Evolutionary conservation across 1,140 invertebrate genomes (phyloP).

Genomic region (Penaeus chinensis): DNA sequence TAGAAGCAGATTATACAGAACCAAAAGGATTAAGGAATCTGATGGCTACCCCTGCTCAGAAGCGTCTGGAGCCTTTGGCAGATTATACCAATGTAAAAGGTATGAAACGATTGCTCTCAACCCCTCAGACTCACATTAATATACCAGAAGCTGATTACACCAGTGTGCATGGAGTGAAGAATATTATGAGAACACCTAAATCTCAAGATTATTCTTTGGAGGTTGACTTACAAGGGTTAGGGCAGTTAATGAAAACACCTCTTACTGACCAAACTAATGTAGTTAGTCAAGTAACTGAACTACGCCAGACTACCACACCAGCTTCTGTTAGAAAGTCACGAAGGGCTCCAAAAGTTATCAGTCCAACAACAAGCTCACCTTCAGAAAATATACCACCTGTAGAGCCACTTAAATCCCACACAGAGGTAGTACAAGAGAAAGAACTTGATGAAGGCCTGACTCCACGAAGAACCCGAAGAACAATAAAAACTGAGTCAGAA

Average conservation of each 20-base stretch:
- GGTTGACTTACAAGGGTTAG: too few relatives aligned
- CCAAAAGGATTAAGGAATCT: too few relatives aligned
- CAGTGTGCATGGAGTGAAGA: background rate
- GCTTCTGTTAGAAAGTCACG: background rate
- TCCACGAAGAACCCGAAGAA: conserved; percentile 42
- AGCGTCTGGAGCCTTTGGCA: background rate
- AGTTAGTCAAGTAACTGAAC: background rate
- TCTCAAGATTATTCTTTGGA: too few relatives aligned
- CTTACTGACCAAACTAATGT: conserved; percentile 45
- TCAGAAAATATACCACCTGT: conserved; percentile 49
- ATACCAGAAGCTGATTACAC: conserved; percentile 26
- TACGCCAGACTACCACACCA: conserved; percentile 19
- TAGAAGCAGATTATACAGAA: too few relatives aligned
- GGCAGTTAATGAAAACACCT: conserved; percentile 27
- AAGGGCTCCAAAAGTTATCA: conserved; percentile 16
- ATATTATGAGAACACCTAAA: background rate
- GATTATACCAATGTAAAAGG: conserved; percentile 51
- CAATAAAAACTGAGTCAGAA: background rate
- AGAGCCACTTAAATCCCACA: background rate
- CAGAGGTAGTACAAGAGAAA: background rate
- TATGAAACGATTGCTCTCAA: conserved; percentile 41
- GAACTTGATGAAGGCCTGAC: background rate
- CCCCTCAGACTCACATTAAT: background rate
- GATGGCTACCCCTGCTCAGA: too few relatives aligned
- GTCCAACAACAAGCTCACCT: conserved; percentile 17